Base-by-base conservation (phyloP, 1,140 invertebrate genomes). In the Xylocopa sonorina region DNA sequence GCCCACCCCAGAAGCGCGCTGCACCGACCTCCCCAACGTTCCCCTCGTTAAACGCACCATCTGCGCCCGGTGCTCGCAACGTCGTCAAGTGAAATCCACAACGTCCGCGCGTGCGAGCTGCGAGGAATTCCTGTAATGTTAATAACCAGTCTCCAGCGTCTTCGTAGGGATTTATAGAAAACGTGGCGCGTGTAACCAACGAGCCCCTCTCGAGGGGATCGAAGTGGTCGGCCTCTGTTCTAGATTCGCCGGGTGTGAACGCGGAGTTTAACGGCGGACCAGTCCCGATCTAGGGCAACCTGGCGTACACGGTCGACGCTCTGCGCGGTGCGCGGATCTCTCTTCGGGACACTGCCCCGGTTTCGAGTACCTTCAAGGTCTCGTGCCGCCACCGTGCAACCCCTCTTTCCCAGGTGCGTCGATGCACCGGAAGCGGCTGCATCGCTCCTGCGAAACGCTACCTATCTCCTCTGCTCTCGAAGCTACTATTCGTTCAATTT, bases 351-450 rank as follows among this genome's bases (percentile, higher is more conserved):
- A 90, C 88, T 91, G 90, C 87, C 86, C 90, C 84, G 89, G 88
- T 91, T 91, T 90, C 88, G 72, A 88, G 89, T 89, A 86, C 87
- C 90, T 91, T 91, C 90, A 91, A 91, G 90, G 90, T 91, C 89
- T 86, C 83, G 68, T 68, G 69, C 78, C 66, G 68, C 76, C 78
- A 72, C 73, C 63, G 75, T 85, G 77, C 80, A 72, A 84, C 58
- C 80, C 76, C 76, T 50, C 72, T 57, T 18, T 18, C 68, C 73
- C 78, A 85, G 78, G 78, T 84, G 73, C 78, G 75, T 67, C 53
- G 72, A 72, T 68, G 69, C 69, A 71, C 64, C 55, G 78, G 66
- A 72, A 83, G 58, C 77, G 77, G n/a, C 57, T 3, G 78, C 76
- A 57, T 64, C 73, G 79, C 63, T 71, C 75, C 63, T 55, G 43